Base-by-base conservation (phyloP, 1,140 invertebrate genomes). In the Bacillus rossius region DNA sequence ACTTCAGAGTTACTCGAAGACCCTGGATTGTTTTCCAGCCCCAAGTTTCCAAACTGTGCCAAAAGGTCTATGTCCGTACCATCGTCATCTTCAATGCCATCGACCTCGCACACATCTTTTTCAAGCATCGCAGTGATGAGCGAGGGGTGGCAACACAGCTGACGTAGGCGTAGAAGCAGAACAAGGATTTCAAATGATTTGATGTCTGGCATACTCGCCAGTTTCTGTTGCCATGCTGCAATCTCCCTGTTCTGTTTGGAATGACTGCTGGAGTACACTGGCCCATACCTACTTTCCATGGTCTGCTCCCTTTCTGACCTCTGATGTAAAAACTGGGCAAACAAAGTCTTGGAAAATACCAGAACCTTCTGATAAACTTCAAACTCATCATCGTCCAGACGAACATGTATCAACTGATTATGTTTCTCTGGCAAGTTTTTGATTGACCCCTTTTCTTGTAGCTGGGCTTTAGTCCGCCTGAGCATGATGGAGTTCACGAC, bases 131-230 rank as follows among this genome's bases (percentile, higher is more conserved):
- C 26, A 16, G 48, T 79, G 55, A 96, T 89, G 0, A 97, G 78
- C 8, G 83, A 84, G 0, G 92, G 86, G 78, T 96, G 92, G 68
- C 89, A 90, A 71, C 93, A 95, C 50, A 92, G 84, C 71, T 96
- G 94, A 5, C 93, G 77, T 48, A 96, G 71, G 17, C 94, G 77
- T n/a, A 96, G 70, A 13, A 96, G 67, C 1, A 94, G 74, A 0
- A 92, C 85, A 55, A 96, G 76, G 67, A 96, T 88, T 68, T 91
- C 83, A 69, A 87, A 83, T 3, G 84, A 76, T 65, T 86, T 85
- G n/a, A 68, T 23, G 22, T 57, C 23, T 20, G 8, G 8, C 43
- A 57, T 57, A 42, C 78, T 78, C 61, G 83, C 76, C 53, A 85
- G 78, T 64, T 81, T 79, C 66, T 83, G 69, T 61, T 84, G 79